Evolutionary conservation across 2,888 invertebrate species (phyloP).

Genomic region (Volucella inanis): DNA sequence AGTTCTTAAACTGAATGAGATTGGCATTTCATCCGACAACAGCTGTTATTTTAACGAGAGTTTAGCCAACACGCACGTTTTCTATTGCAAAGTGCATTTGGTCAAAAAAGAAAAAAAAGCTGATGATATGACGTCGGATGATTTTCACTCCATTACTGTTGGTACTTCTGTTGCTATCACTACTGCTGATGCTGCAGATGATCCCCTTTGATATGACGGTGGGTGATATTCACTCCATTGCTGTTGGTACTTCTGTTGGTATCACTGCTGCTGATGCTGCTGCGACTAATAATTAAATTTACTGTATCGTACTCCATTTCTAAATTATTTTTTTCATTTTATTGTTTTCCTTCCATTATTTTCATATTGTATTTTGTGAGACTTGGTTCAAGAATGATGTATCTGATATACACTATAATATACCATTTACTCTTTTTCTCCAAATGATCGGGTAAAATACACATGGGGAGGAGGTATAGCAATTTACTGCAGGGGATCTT

Average conservation of each 20-base stretch:
- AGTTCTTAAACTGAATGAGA: constrained; percentile 8
- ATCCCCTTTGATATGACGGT: too few species aligned
- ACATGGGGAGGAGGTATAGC: too few species aligned
- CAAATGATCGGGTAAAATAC: too few species aligned
- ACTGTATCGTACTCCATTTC: too few species aligned
- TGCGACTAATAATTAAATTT: background rate
- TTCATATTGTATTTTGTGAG: too few species aligned
- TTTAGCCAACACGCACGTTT: background rate
- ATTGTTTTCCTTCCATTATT: too few species aligned
- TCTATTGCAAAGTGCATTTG: background rate
- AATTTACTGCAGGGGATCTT: too few species aligned
- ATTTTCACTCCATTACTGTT: background rate
- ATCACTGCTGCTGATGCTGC: background rate
- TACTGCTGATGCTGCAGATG: background rate
- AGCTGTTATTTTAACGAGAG: background rate
- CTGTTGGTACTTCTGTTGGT: background rate
- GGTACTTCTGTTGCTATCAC: background rate
- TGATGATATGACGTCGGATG: background rate
- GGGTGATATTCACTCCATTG: background rate
- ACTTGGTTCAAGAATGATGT: too few species aligned
- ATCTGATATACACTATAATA: too few species aligned
- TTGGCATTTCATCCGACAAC: background rate
- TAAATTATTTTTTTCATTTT: background rate
- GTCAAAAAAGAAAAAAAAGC: background rate
- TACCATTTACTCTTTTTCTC: too few species aligned